phyloP scores from a whole-genome alignment of 2,797 vertebrate species.

The Sebastes vulpes region DNA sequence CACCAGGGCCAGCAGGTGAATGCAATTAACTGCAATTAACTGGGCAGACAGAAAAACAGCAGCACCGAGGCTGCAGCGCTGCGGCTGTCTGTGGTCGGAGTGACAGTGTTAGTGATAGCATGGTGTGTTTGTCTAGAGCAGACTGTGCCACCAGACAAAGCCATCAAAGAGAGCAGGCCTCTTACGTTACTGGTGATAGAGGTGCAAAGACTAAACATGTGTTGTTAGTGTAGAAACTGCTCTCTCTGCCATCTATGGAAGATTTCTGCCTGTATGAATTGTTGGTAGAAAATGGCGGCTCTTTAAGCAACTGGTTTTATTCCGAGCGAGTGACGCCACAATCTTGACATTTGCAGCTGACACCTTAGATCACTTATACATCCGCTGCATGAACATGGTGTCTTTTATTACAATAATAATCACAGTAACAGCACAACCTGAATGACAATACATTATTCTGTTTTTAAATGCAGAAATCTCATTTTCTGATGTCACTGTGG shows the following conservation, averaged over 20 bases:
- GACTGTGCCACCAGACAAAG: background rate
- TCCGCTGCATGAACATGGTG: background rate
- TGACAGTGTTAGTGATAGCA: background rate
- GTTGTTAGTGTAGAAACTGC: background rate
- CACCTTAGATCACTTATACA: background rate
- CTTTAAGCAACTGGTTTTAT: background rate
- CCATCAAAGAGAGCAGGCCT: background rate
- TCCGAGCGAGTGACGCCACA: background rate
- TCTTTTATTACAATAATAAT: background rate
- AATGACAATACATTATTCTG: background rate
- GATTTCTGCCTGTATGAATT: background rate
- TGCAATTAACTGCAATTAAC: conserved; percentile 61
- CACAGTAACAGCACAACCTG: background rate
- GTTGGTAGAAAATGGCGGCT: background rate
- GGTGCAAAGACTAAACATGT: background rate
- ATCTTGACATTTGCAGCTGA: conserved; percentile 28
- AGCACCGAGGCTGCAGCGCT: background rate
- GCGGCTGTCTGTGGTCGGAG: background rate
- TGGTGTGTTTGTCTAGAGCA: background rate
- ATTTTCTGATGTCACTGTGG: background rate
- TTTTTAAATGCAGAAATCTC: background rate
- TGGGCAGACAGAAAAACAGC: conserved; percentile 15
- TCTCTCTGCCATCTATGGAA: background rate
- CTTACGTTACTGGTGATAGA: background rate
- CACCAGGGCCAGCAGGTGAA: conserved; percentile 53